These are phyloP conservation scores for Tetramorium simillimum DNA, from an alignment of 1,140 invertebrate species.

Conservation along the genomic window DNA sequence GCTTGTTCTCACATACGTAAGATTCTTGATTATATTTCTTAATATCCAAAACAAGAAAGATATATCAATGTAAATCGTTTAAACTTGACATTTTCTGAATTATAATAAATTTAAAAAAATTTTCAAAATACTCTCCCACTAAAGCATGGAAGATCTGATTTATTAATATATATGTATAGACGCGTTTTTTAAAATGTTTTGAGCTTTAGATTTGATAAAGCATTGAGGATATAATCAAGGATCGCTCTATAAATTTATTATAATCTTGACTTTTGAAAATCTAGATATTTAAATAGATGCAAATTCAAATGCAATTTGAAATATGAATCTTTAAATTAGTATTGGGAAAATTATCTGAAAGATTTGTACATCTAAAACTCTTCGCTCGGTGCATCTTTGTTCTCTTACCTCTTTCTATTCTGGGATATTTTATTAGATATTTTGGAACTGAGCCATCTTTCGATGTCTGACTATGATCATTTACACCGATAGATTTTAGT, in stretches of 20 bases:
- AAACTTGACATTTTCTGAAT: not conserved
- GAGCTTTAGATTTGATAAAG: not conserved
- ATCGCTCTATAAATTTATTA: not conserved
- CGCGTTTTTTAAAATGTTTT: not conserved
- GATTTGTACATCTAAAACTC: not conserved
- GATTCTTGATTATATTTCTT: conserved; percentile 1
- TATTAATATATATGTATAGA: not conserved
- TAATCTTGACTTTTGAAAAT: not conserved
- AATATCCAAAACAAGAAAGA: not conserved
- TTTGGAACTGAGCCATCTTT: conserved; percentile 13
- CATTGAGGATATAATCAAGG: not conserved
- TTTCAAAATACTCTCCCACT: not conserved
- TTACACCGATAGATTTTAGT: conserved; percentile 37
- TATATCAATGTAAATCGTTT: not conserved
- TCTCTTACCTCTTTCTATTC: conserved; percentile 33
- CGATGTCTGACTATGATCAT: not conserved
- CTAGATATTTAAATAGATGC: not conserved
- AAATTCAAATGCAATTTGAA: not conserved
- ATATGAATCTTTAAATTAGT: not conserved
- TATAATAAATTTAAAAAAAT: not conserved
- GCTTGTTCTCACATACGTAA: not conserved
- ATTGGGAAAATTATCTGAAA: not conserved
- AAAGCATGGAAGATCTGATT: not conserved
- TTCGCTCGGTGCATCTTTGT: not conserved
- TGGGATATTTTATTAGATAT: conserved; percentile 16